A percentile compares a stretch with the other conserved stretches of the same genome.
phyloP scores from a whole-genome alignment of 2,888 invertebrate genomes.

The Drosophila pseudotakahashii region DNA sequence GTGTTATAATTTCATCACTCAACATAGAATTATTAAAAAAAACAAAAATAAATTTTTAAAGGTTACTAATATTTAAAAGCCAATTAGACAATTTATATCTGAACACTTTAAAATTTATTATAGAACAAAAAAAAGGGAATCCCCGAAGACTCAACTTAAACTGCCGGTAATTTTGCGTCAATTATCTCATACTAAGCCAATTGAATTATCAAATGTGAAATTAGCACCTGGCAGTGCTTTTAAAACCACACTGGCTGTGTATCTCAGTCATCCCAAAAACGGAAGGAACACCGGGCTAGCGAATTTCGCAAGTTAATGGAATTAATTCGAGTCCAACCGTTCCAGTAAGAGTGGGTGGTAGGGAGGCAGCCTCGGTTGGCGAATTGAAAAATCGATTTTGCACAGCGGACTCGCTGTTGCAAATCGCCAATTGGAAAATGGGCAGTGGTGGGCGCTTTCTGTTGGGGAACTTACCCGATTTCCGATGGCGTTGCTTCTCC shows the following conservation, averaged over 20 bases:
- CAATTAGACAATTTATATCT: too few relatives aligned
- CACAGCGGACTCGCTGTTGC: constrained; percentile 29
- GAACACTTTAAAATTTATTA: too few relatives aligned
- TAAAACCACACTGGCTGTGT: neutral
- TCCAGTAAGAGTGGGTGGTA: constrained; percentile 16
- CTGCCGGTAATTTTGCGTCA: too few relatives aligned
- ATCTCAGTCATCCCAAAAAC: neutral
- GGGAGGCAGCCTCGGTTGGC: neutral
- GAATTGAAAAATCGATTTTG: constrained; percentile 70
- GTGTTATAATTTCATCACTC: too few relatives aligned
- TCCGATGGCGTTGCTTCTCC: neutral
- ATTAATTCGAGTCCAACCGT: constrained; percentile 25
- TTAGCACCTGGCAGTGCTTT: too few relatives aligned
- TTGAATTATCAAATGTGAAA: too few relatives aligned
- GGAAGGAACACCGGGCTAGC: neutral
- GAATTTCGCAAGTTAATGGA: constrained; percentile 23
- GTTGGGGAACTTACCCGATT: constrained; percentile 53
- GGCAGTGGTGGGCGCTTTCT: constrained; percentile 1
- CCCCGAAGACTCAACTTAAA: too few relatives aligned
- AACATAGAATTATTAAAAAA: too few relatives aligned
- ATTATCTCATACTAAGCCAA: too few relatives aligned
- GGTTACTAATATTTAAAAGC: too few relatives aligned
- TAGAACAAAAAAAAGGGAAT: too few relatives aligned
- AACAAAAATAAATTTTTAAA: too few relatives aligned
- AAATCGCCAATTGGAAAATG: constrained; percentile 21